phyloP scores from a whole-genome alignment of 2,888 invertebrate species.

The Pemphredon lugubris region DNA sequence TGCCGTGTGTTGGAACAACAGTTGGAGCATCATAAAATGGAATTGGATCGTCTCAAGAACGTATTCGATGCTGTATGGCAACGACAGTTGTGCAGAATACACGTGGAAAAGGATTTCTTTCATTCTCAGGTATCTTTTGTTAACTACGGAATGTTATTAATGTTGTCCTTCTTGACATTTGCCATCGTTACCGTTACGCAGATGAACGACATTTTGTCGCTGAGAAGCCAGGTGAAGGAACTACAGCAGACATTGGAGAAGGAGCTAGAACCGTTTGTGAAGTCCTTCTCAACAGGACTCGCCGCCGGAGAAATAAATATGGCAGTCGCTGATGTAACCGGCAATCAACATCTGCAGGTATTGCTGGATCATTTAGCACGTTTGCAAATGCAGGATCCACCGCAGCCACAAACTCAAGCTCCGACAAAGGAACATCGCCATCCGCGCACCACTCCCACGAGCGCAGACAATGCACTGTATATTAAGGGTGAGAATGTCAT shows the following conservation, averaged over 20 bases:
- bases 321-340: conserved; percentile 79
- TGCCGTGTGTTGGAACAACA: conserved; percentile 84
- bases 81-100: conserved; percentile 87
- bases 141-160: not conserved
- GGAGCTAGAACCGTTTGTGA: conserved; percentile 86
- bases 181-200: conserved; percentile 71
- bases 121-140: conserved; percentile 83
- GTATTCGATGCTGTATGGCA: conserved; percentile 87
- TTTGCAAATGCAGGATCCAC: conserved; percentile 78
- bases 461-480: conserved; percentile 78
- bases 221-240: conserved; percentile 86
- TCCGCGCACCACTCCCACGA: conserved; percentile 69
- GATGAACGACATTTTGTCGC: conserved; percentile 85
- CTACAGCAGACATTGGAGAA: conserved; percentile 85
- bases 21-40: conserved; percentile 84
- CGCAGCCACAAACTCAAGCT: conserved; percentile 63
- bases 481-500: conserved; percentile 80
- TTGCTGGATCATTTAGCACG: conserved; percentile 83
- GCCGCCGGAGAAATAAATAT: conserved; percentile 74
- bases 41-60: conserved; percentile 84
- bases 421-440: conserved; percentile 77
- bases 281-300: conserved; percentile 81
- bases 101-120: conserved; percentile 87
- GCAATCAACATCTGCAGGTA: conserved; percentile 82
- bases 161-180: not conserved